A percentile compares a stretch with the other conserved stretches of the same genome.
phyloP scores from a whole-genome alignment of 2,113 vertebrate species.

The Fukomys damarensis region DNA sequence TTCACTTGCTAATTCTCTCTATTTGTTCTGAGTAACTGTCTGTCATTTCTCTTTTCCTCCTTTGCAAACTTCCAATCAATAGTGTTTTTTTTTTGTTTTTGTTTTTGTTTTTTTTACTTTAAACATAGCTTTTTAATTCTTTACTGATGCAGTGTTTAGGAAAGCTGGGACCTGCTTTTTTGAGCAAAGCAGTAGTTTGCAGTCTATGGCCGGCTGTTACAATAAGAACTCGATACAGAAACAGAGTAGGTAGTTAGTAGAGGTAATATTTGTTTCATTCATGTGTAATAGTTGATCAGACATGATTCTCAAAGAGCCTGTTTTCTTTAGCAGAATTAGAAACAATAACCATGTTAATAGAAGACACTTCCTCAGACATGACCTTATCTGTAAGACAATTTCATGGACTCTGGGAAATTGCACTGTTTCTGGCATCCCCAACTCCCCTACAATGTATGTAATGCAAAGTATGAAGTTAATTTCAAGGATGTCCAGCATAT shows the following conservation, averaged over 20 bases:
- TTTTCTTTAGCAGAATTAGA: neutral
- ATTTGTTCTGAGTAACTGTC: neutral
- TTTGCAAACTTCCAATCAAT: neutral
- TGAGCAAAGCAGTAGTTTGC: neutral
- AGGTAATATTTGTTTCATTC: neutral
- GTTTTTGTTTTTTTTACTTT: no score
- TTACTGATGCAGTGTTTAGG: neutral
- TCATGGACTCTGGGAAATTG: neutral
- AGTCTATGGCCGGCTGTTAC: neutral
- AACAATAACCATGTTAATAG: neutral
- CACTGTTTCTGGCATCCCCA: neutral
- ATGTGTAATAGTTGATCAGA: neutral
- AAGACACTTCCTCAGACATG: neutral
- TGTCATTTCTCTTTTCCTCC: neutral
- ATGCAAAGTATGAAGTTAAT: slow-evolving; percentile 21
- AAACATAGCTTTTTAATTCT: neutral
- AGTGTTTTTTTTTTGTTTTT: no score
- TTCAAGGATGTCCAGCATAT: neutral
- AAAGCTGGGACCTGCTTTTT: neutral
- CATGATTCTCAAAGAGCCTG: neutral
- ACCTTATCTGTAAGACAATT: neutral
- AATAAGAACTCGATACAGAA: neutral
- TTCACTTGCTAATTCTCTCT: neutral
- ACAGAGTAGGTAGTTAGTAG: neutral
- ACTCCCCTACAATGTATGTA: neutral